phyloP scores from a whole-genome alignment of 2,797 vertebrate species.

The Hippopotamyrus pictus region DNA sequence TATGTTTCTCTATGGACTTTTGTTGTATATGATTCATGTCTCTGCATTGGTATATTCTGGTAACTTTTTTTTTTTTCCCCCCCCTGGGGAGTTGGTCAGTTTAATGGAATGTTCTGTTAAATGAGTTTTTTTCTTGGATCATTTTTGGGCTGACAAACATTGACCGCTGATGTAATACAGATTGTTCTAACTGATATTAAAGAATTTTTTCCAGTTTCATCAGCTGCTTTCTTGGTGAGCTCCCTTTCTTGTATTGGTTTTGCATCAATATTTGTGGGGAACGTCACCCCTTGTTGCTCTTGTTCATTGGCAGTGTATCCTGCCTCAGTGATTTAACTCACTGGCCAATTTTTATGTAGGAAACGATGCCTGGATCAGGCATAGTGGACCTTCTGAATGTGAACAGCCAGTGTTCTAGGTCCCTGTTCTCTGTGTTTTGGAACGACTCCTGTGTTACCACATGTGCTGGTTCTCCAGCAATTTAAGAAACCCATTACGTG shows the following conservation, averaged over 20 bases:
- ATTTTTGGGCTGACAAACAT: conserved; percentile 34
- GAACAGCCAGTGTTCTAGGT: not conserved
- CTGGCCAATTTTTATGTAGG: not conserved
- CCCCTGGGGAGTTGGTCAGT: conserved; percentile 47
- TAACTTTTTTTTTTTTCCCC: conserved; percentile 39
- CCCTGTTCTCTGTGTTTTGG: not conserved
- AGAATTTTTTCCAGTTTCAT: conserved; percentile 50
- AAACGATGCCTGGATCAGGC: not conserved
- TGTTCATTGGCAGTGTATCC: not conserved
- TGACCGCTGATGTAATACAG: conserved; percentile 60
- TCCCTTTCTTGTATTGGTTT: not conserved
- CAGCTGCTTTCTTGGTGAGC: conserved; percentile 15
- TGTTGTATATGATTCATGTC: conserved; percentile 74
- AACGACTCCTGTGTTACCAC: not conserved
- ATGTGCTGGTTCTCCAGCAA: not conserved
- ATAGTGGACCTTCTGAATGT: not conserved
- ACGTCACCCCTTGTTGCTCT: not conserved
- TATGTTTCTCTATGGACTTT: conserved; percentile 75
- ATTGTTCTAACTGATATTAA: conserved; percentile 66
- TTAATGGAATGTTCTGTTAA: conserved; percentile 52
- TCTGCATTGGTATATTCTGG: conserved; percentile 57
- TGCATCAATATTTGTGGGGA: not conserved
- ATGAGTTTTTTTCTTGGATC: conserved; percentile 4
- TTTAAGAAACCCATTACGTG: not conserved
- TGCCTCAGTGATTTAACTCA: not conserved